Conservation (phyloP, 1,140 invertebrate genomes). For the Armadillidium nasatum region DNA sequence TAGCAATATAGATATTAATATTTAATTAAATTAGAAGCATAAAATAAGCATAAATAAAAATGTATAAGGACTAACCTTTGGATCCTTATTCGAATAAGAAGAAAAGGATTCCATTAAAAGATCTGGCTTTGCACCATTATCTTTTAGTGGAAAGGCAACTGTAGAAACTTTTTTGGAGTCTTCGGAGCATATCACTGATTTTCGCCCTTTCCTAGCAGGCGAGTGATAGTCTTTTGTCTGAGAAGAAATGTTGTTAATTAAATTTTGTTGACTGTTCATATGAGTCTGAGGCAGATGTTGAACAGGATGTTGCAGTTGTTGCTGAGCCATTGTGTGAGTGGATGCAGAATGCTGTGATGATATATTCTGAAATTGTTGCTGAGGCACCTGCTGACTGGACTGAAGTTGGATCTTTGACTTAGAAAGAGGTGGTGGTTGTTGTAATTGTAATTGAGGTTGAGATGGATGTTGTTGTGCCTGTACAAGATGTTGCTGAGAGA, state of each 20-base stretch:
- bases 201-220: too few relatives aligned
- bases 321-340: too few relatives aligned
- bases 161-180: too few relatives aligned
- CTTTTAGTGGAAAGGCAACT: background rate
- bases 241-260: too few relatives aligned
- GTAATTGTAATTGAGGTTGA: constrained; percentile 11
- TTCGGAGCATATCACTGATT: too few relatives aligned
- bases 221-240: too few relatives aligned
- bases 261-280: too few relatives aligned
- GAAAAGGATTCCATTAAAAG: background rate
- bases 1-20: too few relatives aligned
- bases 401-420: background rate
- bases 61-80: background rate
- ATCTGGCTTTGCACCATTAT: background rate
- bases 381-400: background rate
- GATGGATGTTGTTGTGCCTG: constrained; percentile 12
- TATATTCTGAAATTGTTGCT: too few relatives aligned
- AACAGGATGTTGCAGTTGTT: too few relatives aligned
- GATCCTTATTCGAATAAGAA: background rate
- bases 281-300: too few relatives aligned
- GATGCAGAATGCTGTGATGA: too few relatives aligned
- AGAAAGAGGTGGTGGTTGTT: background rate
- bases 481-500: constrained; percentile 9
- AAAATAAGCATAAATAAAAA: background rate
- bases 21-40: background rate